Conservation (phyloP, 2,113 vertebrate genomes). For the Dipodomys spectabilis region DNA sequence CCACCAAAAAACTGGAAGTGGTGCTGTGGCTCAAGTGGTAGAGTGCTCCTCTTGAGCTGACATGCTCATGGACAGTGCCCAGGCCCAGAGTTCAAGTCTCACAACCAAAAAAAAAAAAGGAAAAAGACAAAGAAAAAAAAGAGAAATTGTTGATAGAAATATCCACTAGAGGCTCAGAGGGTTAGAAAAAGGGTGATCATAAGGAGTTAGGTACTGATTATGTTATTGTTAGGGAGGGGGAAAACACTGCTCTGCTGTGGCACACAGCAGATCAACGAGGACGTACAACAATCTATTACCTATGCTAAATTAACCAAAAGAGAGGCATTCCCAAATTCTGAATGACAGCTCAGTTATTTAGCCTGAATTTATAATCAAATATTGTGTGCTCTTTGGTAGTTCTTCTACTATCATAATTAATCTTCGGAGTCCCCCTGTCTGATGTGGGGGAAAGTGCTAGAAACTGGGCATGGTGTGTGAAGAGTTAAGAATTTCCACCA, state of each 20-base stretch:
- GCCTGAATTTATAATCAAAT: neutral
- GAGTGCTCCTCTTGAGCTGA: no score
- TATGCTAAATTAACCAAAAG: neutral
- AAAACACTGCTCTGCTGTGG: neutral
- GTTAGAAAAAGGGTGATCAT: neutral
- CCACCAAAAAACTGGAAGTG: no score
- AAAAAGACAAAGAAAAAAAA: no score
- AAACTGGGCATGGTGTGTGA: neutral
- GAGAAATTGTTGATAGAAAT: neutral
- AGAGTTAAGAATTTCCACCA: no score
- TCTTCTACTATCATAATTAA: neutral
- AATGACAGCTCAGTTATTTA: neutral
- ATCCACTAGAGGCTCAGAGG: neutral
- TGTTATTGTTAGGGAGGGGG: neutral
- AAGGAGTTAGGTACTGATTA: neutral
- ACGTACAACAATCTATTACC: neutral
- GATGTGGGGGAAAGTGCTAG: neutral
- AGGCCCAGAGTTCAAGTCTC: no score
- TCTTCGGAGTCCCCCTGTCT: neutral
- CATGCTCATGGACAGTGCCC: no score
- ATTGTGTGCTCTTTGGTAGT: neutral
- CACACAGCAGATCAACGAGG: neutral
- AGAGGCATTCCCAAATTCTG: neutral
- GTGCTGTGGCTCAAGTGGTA: no score
- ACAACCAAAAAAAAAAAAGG: no score